Percentiles rank a stretch among this genome's conserved stretches.
Evolutionary conservation across 2,113 vertebrate genomes (phyloP).

Genomic region (Tragelaphus imberbis): DNA sequence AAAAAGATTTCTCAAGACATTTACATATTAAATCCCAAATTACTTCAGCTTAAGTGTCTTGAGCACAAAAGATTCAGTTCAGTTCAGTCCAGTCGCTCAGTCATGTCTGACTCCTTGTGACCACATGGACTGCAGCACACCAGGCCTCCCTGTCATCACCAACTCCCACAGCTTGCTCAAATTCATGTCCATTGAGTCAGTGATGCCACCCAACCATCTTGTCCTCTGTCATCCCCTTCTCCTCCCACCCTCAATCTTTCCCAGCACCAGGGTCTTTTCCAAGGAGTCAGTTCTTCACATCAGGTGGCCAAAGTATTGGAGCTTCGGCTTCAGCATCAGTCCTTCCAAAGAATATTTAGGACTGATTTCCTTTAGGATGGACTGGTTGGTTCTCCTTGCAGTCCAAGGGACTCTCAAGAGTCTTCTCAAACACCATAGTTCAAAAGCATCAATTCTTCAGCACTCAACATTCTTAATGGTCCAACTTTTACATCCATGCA

Average conservation of each 20-base stretch:
- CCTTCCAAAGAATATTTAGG: neutral
- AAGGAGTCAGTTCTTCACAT: neutral
- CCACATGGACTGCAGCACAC: neutral
- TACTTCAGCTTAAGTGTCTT: slow-evolving; percentile 23
- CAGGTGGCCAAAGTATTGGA: neutral
- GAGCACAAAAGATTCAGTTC: neutral
- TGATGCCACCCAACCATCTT: neutral
- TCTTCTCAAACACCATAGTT: neutral
- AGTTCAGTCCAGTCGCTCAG: neutral
- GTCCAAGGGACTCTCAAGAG: neutral
- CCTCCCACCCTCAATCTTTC: neutral
- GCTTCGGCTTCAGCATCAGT: neutral
- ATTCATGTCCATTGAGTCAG: neutral
- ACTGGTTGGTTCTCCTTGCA: neutral
- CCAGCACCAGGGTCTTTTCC: neutral
- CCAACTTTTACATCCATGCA: neutral
- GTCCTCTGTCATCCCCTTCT: neutral
- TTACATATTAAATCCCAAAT: slow-evolving; percentile 13
- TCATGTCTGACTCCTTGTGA: neutral
- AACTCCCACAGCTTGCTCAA: neutral
- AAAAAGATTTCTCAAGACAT: slow-evolving; percentile 20
- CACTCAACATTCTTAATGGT: neutral
- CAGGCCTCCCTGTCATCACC: neutral
- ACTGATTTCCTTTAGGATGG: neutral
- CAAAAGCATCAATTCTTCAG: neutral